phyloP scores from a whole-genome alignment of 2,888 invertebrate species.

The Polymixis flavicincta region DNA sequence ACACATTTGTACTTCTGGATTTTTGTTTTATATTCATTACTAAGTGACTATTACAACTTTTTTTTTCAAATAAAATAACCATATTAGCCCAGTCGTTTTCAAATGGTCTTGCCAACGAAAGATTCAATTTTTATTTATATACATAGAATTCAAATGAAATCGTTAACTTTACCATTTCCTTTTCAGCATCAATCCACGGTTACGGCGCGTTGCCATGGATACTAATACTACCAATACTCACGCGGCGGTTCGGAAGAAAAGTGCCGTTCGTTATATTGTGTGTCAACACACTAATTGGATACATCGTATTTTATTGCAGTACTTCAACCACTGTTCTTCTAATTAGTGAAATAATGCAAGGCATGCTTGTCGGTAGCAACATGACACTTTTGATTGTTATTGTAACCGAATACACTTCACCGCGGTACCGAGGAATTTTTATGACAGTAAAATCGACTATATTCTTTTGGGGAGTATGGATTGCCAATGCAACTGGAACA shows the following conservation, averaged over 20 bases:
- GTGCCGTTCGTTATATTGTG: constrained; percentile 70
- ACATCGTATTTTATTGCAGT: constrained; percentile 69
- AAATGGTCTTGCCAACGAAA: neutral
- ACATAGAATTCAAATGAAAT: neutral
- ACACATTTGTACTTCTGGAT: neutral
- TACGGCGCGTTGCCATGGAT: constrained; percentile 73
- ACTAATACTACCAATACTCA: constrained; percentile 71
- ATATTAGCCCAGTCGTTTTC: neutral
- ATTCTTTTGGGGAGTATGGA: constrained; percentile 71
- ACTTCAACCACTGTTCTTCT: constrained; percentile 66
- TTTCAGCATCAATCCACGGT: constrained; percentile 75
- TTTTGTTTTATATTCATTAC: neutral
- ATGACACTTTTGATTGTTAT: constrained; percentile 65
- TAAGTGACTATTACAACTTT: too few species aligned
- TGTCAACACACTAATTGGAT: constrained; percentile 64
- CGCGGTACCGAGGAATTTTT: constrained; percentile 69
- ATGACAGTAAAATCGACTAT: constrained; percentile 70
- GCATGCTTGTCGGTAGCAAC: constrained; percentile 65
- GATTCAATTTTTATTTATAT: neutral
- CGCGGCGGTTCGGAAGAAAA: constrained; percentile 71
- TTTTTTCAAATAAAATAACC: neutral
- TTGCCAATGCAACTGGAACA: constrained; percentile 72
- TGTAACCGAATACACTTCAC: constrained; percentile 70
- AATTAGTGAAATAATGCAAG: constrained; percentile 71
- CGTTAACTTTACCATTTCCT: constrained; percentile 8